Conservation (phyloP, 2,888 invertebrate species). For the Alsophila aescularia region DNA sequence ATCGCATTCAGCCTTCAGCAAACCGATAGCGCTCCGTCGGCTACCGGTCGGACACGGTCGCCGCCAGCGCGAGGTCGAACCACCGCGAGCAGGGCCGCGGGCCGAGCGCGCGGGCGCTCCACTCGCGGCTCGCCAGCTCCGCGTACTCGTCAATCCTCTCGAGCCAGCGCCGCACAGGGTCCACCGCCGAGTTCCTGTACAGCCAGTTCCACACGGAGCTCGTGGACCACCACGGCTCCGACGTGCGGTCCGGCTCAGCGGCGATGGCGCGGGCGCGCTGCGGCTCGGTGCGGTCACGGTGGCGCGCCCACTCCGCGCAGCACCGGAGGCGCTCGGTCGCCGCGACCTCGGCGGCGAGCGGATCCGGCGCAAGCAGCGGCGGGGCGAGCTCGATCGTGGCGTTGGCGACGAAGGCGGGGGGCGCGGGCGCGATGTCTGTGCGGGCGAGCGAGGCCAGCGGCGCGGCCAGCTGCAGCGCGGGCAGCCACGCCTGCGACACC, state of each 20-base stretch:
- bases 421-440: slow-evolving; percentile 3
- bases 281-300: slow-evolving; percentile 39
- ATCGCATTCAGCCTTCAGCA: not conserved
- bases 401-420: slow-evolving; percentile 35
- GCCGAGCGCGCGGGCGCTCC: slow-evolving; percentile 3
- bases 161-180: slow-evolving; percentile 72
- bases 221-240: slow-evolving; percentile 60
- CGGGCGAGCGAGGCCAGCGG: slow-evolving; percentile 18
- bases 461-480: slow-evolving; percentile 37
- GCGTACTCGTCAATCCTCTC: slow-evolving; percentile 60
- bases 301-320: slow-evolving; percentile 61
- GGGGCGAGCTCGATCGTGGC: slow-evolving; percentile 38
- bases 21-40: not conserved
- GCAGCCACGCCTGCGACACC: slow-evolving; percentile 43
- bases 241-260: slow-evolving; percentile 37
- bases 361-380: slow-evolving; percentile 11
- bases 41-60: slow-evolving; percentile 62
- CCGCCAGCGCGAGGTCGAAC: slow-evolving; percentile 60
- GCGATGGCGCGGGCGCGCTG: slow-evolving; percentile 25
- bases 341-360: slow-evolving; percentile 15
- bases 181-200: slow-evolving; percentile 65
- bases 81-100: slow-evolving; percentile 41
- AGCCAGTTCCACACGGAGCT: slow-evolving; percentile 64
- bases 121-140: slow-evolving; percentile 36
- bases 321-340: slow-evolving; percentile 47